Base-by-base conservation (phyloP, 2,113 vertebrate species). In the Brevimyrus niger region DNA sequence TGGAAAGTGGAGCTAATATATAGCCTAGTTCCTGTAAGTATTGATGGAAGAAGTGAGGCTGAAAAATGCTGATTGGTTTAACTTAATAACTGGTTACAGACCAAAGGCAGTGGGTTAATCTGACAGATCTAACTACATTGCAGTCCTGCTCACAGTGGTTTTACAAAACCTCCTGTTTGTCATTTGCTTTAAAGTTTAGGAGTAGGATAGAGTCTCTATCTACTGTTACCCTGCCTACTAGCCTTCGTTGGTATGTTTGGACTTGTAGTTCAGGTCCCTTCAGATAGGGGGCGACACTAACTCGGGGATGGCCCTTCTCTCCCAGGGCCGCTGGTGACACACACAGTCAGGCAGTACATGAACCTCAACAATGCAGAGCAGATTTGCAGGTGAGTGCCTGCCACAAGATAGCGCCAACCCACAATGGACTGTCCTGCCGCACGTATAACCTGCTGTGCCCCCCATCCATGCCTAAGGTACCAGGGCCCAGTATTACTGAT, bases 321-420 rank as follows among this genome's bases (percentile, higher is more conserved):
- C 31, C 44, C 31, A 98, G 97, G 95, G 35, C 96, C 96, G 0
- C 89, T 98, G 91, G 97, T 98, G 82, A 97, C 97, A 17, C 94
- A 97, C 92, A 98, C 97, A 0, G 97, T 98, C 19, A 95, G 97
- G 84, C 96, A 97, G 89, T 97, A 98, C 90, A 95, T 98, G 94
- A 98, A 98, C 92, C 96, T 98, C 4, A 98, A 98, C 95, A 98
- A 97, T 0, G 96, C 96, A 0, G 97, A 97, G 17, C 97, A 98
- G 94, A 95, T 98, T n/a, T 96, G 97, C 95, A 97, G 96, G 97
- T 98, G 93, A 93, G 94, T 93, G 61, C 47, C 1, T 21, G 17
- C 35, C 51, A 27, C 31, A 42, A 21, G 27, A 80, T 42, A 6
- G 42, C 69, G 80, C 53, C 85, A 11, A 46, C 9, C n/a, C 11